Percentiles rank a stretch among this genome's conserved stretches.
These are phyloP conservation scores for Notarius quadriscutis DNA, from an alignment of 2,113 vertebrate species.

Conservation along the genomic window DNA sequence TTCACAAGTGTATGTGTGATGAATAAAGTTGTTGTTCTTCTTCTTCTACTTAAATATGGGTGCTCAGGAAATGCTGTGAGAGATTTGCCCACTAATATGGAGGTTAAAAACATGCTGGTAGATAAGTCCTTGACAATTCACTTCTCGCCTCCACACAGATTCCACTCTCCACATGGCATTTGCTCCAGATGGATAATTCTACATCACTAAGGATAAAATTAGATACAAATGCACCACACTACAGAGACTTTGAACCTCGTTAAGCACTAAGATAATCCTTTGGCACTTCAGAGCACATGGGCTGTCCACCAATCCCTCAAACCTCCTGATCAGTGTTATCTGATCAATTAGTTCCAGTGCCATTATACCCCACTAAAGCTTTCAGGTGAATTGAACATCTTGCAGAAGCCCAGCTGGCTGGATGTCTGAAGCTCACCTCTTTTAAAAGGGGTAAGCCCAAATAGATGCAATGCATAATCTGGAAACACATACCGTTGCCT, in stretches of 20 bases:
- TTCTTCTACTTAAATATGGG: too few relatives aligned
- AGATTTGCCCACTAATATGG: not conserved
- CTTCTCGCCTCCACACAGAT: not conserved
- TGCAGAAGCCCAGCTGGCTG: not conserved
- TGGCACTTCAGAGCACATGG: constrained; percentile 1
- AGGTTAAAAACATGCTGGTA: constrained; percentile 18
- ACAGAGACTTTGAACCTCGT: constrained; percentile 1
- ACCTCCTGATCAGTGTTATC: constrained; percentile 43
- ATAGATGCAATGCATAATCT: not conserved
- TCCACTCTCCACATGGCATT: constrained; percentile 15
- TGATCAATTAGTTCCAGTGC: constrained; percentile 50
- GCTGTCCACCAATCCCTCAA: constrained; percentile 20
- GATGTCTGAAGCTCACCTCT: not conserved
- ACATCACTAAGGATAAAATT: constrained; percentile 16
- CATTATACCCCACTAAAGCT: constrained; percentile 19
- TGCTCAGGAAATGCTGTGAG: not conserved
- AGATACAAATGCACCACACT: constrained; percentile 25
- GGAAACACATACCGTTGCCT: not conserved
- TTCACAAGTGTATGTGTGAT: too few relatives aligned
- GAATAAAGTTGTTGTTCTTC: too few relatives aligned
- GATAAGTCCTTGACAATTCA: constrained; percentile 27
- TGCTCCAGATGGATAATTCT: constrained; percentile 23
- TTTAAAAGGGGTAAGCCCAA: not conserved
- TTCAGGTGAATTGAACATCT: constrained; percentile 18
- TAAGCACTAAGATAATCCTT: constrained; percentile 32